Conservation (phyloP, 1,140 invertebrate species). For the Propsilocerus akamusi region DNA sequence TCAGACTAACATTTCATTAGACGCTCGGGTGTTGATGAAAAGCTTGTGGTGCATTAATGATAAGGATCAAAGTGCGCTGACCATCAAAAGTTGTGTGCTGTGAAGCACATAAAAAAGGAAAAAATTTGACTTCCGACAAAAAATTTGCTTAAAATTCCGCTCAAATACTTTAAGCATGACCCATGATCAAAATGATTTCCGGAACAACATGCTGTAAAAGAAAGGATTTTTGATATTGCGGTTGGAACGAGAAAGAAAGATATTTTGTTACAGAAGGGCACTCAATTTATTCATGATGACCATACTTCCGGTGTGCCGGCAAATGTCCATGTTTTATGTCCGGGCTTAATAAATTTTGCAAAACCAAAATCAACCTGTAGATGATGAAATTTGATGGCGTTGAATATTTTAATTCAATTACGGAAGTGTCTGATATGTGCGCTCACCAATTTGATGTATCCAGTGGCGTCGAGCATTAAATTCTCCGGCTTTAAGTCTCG, state of each 20-base stretch:
- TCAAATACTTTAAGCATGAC: conserved; percentile 77
- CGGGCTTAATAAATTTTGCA: conserved; percentile 63
- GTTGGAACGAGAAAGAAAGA: no score
- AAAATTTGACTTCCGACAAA: no score
- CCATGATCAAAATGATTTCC: conserved; percentile 88
- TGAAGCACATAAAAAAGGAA: no score
- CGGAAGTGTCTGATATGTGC: neutral
- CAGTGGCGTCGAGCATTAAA: conserved; percentile 64
- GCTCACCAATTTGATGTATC: conserved; percentile 78
- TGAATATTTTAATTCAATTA: neutral
- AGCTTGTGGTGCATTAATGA: no score
- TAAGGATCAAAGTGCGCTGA: no score
- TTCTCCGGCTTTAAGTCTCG: conserved; percentile 93
- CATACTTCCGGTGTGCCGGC: conserved; percentile 71
- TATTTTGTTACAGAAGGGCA: no score
- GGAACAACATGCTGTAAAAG: conserved; percentile 56
- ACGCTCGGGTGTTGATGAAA: no score
- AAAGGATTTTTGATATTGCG: no score
- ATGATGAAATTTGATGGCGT: neutral
- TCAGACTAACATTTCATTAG: no score
- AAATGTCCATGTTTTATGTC: conserved; percentile 90
- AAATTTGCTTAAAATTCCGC: no score
- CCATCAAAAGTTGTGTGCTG: no score
- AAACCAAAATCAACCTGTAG: conserved; percentile 92
- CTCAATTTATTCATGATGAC: neutral